Evolutionary conservation across 2,113 vertebrate species (phyloP), one percentile per base, ranked within the genome.

Genomic region (Trachemys scripta): DNA sequence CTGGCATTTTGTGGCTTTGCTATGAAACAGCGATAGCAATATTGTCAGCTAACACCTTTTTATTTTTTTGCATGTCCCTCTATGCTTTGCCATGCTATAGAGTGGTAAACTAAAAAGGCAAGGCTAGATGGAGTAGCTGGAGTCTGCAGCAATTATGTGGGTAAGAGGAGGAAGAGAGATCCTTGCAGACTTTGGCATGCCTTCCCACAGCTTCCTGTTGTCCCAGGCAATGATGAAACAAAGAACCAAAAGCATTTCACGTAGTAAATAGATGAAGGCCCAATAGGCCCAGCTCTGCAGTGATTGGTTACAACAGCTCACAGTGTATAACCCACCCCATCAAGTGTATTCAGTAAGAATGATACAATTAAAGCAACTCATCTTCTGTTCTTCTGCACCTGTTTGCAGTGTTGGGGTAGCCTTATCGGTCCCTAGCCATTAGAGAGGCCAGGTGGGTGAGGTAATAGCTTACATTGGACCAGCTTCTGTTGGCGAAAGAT

Each of bases 161-260:
- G 89, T 50, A 53, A 88, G 90, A 85, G 22, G 53, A 82, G 49
- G 87, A 92, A n/a, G 80, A 82, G 50, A 88, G 96, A 96, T 94
- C 57, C 87, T 85, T 54, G 62, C 89, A 83, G 79, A 90, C 91
- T 91, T 94, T 91, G 92, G 90, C 6, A 1, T 31, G 10, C 1
- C 0, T 94, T 87, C 87, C 96, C 87, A 82, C 78, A 95, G 93
- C 50, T 95, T 95, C 90, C 94, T 95, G 75, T 84, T 87, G 51
- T 82, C 80, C 86, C 49, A 82, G 76, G 76, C 59, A 8, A 59
- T 24, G 54, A 19, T 14, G 72, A 27, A 51, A 20, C 0, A 0
- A 42, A 75, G 82, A 86, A 5, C 72, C 0, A 4, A 65, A 80
- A 13, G 62, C 22, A 1, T 10, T 2, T 1, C 27, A 5, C 54